A percentile compares a stretch with the other conserved stretches of the same genome.
Conservation (phyloP, 2,888 invertebrate species). For the Elegia similella region DNA sequence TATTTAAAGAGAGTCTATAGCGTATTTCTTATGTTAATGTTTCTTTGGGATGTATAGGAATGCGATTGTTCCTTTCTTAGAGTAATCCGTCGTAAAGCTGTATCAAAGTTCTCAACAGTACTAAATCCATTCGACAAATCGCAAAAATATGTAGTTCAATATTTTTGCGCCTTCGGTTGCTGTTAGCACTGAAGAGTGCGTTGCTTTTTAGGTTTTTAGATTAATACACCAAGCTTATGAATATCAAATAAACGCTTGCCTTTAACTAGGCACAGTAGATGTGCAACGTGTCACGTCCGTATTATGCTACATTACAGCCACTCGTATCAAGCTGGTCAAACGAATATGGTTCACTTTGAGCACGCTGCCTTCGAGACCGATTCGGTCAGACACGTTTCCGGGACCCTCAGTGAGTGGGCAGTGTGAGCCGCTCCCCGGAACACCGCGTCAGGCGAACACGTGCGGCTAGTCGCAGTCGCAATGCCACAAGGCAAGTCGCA, state of each 20-base stretch:
- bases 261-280: neutral
- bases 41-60: constrained; percentile 8
- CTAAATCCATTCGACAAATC: no score
- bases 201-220: no score
- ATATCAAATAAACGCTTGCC: no score
- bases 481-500: constrained; percentile 49
- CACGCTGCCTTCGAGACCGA: neutral
- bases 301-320: constrained; percentile 11
- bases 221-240: no score
- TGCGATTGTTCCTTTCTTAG: neutral
- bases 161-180: no score
- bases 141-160: no score
- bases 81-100: neutral
- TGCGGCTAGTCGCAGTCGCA: constrained; percentile 47
- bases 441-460: constrained; percentile 38
- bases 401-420: constrained; percentile 60
- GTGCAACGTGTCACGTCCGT: neutral
- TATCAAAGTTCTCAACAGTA: no score
- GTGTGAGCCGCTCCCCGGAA: constrained; percentile 45
- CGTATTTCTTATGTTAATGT: neutral
- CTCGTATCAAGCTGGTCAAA: neutral
- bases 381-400: constrained; percentile 26
- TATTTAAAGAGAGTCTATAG: neutral
- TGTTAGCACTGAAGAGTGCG: no score
- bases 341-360: neutral